These are phyloP conservation scores for Epinephelus moara DNA, from an alignment of 2,113 vertebrate genomes.

Conservation along the genomic window DNA sequence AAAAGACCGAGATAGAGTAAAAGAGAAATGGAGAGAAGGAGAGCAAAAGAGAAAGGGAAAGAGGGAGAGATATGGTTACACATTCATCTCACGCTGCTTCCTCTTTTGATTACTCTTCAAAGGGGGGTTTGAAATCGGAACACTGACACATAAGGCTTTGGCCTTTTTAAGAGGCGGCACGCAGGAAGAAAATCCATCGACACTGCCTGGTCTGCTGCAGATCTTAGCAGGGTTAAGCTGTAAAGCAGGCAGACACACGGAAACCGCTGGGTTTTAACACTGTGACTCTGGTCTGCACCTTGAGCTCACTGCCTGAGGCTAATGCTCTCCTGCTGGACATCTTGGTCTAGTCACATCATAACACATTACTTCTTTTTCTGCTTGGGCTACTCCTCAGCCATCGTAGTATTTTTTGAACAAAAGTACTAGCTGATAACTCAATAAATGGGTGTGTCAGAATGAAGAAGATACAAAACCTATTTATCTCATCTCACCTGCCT, in stretches of 20 bases:
- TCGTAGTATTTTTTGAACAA: background rate
- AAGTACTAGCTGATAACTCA: background rate
- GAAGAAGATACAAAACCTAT: background rate
- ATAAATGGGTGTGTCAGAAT: background rate
- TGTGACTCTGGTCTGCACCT: constrained; percentile 52
- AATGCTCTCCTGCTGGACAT: constrained; percentile 66
- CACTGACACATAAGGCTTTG: constrained; percentile 64
- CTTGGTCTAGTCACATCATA: constrained; percentile 35
- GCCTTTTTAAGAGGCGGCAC: constrained; percentile 58
- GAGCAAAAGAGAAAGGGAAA: constrained; percentile 21
- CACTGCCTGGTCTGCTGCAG: constrained; percentile 61
- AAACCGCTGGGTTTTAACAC: constrained; percentile 57
- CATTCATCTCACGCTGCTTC: constrained; percentile 68
- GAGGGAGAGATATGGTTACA: constrained; percentile 63
- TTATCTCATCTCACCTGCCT: background rate
- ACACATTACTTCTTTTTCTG: constrained; percentile 17
- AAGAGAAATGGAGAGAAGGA: background rate
- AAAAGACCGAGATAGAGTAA: constrained; percentile 9
- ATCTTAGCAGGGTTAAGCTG: constrained; percentile 75
- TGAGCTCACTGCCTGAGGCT: constrained; percentile 51
- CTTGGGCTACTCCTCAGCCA: background rate
- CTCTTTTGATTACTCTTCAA: constrained; percentile 75
- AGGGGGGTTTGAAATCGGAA: constrained; percentile 72
- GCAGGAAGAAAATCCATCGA: constrained; percentile 58
- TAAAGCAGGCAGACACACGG: constrained; percentile 73